These are phyloP conservation scores for Pedionomus torquatus DNA, from an alignment of 2,113 vertebrate genomes.

Conservation along the genomic window DNA sequence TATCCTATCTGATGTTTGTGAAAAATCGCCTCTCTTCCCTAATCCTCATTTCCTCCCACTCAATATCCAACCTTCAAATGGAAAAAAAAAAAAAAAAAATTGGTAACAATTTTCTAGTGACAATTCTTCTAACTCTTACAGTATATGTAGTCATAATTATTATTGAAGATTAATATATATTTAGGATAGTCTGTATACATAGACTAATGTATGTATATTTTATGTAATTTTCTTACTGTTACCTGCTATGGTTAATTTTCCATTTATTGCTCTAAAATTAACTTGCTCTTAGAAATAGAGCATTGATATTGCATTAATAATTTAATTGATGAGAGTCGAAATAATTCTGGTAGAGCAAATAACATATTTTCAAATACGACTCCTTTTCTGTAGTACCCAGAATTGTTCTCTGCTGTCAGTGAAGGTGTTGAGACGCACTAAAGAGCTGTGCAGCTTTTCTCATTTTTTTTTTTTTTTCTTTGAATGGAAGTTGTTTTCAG, in stretches of 20 bases:
- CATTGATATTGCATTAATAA: not conserved
- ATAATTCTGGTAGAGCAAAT: not conserved
- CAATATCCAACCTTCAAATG: not conserved
- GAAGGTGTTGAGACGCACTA: not conserved
- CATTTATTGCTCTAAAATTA: not conserved
- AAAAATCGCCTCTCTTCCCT: not conserved
- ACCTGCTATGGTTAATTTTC: not conserved
- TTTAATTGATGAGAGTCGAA: not conserved
- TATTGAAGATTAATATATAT: not conserved
- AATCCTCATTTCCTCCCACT: not conserved
- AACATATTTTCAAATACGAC: not conserved
- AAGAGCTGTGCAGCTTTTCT: not conserved
- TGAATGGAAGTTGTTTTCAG: not conserved
- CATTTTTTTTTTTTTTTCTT: not conserved
- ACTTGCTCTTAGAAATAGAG: not conserved
- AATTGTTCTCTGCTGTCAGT: not conserved
- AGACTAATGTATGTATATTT: not conserved
- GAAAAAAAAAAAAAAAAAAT: not conserved
- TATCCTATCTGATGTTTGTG: not conserved
- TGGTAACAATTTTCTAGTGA: not conserved
- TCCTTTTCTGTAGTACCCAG: not conserved
- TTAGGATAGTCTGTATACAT: not conserved
- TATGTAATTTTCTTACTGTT: not conserved
- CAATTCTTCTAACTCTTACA: not conserved
- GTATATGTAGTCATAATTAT: not conserved